A percentile compares a stretch with the other conserved stretches of the same genome.
Conservation (phyloP, 1,140 invertebrate genomes). For the Musca vetustissima region DNA sequence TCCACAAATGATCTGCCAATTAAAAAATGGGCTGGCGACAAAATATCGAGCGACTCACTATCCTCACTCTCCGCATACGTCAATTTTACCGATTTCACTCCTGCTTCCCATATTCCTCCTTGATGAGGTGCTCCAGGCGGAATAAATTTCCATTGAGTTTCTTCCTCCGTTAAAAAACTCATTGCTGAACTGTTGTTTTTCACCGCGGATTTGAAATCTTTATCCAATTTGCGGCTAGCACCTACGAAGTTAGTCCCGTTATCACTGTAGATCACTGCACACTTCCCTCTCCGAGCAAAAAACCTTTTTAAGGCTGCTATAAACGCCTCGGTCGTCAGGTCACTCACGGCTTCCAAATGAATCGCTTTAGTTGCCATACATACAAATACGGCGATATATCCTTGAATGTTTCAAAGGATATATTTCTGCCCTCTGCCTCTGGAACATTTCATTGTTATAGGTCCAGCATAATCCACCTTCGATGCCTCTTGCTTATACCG, state of each 20-base stretch:
- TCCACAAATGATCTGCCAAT: constrained; percentile 33
- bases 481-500: constrained; percentile 3
- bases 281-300: constrained; percentile 36
- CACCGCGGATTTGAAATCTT: constrained; percentile 28
- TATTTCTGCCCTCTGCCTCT: constrained; percentile 24
- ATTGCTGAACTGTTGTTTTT: constrained; percentile 15
- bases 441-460: constrained; percentile 31
- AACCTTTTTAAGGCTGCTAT: constrained; percentile 38
- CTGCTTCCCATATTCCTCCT: constrained; percentile 51
- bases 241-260: constrained; percentile 48
- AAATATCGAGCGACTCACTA: constrained; percentile 25
- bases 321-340: constrained; percentile 38
- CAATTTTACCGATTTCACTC: constrained; percentile 41
- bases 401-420: no score
- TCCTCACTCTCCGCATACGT: constrained; percentile 6
- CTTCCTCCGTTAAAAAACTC: background rate
- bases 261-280: constrained; percentile 40
- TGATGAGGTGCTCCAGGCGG: constrained; percentile 46
- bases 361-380: constrained; percentile 38
- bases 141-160: constrained; percentile 26
- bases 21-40: constrained; percentile 44
- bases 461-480: constrained; percentile 39
- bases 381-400: constrained; percentile 37
- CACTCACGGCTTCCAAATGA: constrained; percentile 38
- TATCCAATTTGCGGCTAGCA: constrained; percentile 25